These are phyloP conservation scores for Geopemphigus sp. DNA, from an alignment of 1,140 invertebrate species.

Conservation along the genomic window DNA sequence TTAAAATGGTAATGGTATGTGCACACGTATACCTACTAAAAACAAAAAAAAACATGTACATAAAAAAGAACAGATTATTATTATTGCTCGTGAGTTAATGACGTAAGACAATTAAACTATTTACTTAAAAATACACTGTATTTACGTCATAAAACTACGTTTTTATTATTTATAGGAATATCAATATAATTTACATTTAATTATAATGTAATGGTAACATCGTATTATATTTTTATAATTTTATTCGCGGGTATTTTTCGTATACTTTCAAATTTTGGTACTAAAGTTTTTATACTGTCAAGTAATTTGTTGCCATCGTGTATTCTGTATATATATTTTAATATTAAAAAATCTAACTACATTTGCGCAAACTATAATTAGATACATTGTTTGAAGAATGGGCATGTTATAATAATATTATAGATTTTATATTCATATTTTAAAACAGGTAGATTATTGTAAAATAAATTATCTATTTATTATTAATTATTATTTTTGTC, in stretches of 20 bases:
- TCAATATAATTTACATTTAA: background rate
- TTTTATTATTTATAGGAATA: background rate
- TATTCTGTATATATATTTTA: too few relatives aligned
- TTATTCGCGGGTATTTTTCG: background rate
- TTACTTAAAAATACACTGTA: slow-evolving; percentile 7
- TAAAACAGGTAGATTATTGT: too few relatives aligned
- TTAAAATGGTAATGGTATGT: background rate
- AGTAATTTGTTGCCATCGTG: too few relatives aligned
- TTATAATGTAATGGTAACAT: background rate
- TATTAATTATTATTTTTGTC: too few relatives aligned
- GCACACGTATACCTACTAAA: background rate
- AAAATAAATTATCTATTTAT: too few relatives aligned
- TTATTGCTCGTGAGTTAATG: slow-evolving; percentile 7
- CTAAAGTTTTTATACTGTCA: too few relatives aligned
- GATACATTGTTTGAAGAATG: too few relatives aligned
- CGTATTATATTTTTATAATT: background rate
- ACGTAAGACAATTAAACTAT: slow-evolving; percentile 14
- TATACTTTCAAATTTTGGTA: background rate
- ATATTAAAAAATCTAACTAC: too few relatives aligned
- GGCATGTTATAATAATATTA: too few relatives aligned
- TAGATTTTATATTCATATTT: too few relatives aligned
- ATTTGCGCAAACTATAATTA: too few relatives aligned
- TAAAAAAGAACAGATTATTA: background rate
- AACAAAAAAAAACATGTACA: slow-evolving; percentile 3
- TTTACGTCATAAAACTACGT: slow-evolving; percentile 11